Base-by-base conservation (phyloP, 35 echinoderm and acorn worm genomes). In the Apostichopus parvimensis region DNA sequence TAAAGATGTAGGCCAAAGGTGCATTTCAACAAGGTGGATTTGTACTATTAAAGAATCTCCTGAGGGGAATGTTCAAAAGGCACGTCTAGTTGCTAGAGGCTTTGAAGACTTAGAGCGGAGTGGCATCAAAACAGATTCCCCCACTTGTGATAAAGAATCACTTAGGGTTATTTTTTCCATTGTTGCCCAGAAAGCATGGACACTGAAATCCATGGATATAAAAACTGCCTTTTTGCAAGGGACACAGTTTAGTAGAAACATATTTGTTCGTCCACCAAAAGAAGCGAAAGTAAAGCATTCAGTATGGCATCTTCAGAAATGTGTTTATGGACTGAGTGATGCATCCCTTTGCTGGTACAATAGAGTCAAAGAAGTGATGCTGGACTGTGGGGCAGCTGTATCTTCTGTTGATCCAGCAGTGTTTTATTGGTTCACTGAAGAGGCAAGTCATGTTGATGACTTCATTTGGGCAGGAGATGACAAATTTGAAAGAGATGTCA, bases 111-210 rank as follows among this genome's bases (percentile, higher is more conserved):
- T 22, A n/a, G 70, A 89, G 6, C 4, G 28, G 15, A 61, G 66
- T 24, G 25, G 17, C 12, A 53, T 89, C 4, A 17, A 75, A 20
- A 89, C 15, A 25, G 87, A 89, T 55, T 89, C 58, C 9, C 70
- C 90, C 20, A 92, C 90, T 23, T 92, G 90, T 82, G 87, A 5
- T 6, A 89, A 89, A 89, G 87, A 89, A 89, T 89, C 64, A 14
- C 53, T 68, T 9, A 57, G 87, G 20, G 17, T 89, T 10, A 3
- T 73, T 8, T 61, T 89, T 70, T 62, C 87, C 14, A 26, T 75
- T 61, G 17, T 73, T 6, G 24, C 87, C 24, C 87, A 89, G 15
- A 89, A 89, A 11, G 15, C 10, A 72, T 89, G 87, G 60, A 89
- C 17, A 9, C 59, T 61, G 11, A 73, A 73, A 75, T 89, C 87